Evolutionary conservation across 2,888 invertebrate genomes (phyloP), one percentile per base, ranked within the genome.

Genomic region (Spicauda simplicius): DNA sequence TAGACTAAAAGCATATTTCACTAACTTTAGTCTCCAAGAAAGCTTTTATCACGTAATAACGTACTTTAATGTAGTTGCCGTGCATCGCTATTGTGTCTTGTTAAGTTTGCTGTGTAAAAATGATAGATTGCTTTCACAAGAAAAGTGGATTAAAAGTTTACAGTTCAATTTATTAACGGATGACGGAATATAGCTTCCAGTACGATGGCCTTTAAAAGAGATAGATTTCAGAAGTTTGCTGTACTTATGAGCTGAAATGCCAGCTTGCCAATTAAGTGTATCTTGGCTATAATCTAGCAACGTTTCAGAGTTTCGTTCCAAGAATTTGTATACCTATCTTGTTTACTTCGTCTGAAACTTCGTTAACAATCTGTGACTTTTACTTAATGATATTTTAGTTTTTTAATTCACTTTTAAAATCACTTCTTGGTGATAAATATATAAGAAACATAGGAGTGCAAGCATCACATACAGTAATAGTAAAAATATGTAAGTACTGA

Each of bases 261-360:
- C 71, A 74, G 69, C 63, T 56, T 68, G 68, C 70, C 73, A 71
- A 71, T 72, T 74, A 65, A 62, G 53, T 58, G 37, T 58, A 70
- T 66, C 58, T 69, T 61, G 68, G 64, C 63, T 54, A 50, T 60
- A 56, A 62, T 62, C 54, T 25, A 16, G 16, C 54, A 33, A 60
- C 20, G 50, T 50, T 50, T 50, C 59, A 59, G 52, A 60, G 50
- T 60, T 30, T 60, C 12, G 37, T 33, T 60, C 52, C 16, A 33
- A 52, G 33, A 52, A 18, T 33, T 60, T 52, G 33, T 52, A 50
- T 37, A 33, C 37, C 14, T 59, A 60, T 3, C 33, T 60, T 33
- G 16, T 30, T 16, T 50, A 14, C 55, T 55, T 33, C 19, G 25
- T 59, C 59, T 30, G 30, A 10, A n/a, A 18, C 2, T 58, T 59